These are phyloP conservation scores for Serripes groenlandicus DNA, from an alignment of 2,888 invertebrate genomes.

Conservation along the genomic window DNA sequence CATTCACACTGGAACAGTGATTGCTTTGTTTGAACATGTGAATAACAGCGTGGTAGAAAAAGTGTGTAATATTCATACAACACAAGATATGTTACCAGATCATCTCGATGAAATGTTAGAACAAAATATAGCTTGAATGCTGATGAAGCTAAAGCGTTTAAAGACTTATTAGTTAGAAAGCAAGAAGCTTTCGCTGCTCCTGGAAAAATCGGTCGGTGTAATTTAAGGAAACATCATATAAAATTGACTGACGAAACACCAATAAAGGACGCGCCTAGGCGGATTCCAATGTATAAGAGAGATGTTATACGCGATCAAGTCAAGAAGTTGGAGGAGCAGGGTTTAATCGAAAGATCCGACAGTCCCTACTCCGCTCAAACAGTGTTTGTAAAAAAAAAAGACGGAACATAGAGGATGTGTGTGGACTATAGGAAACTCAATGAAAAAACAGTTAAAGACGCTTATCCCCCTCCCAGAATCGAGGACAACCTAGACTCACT, in stretches of 20 bases:
- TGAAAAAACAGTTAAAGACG: not conserved
- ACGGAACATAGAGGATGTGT: constrained; percentile 35
- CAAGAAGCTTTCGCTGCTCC: too few relatives aligned
- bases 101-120: too few relatives aligned
- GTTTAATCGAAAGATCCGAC: constrained; percentile 30
- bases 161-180: too few relatives aligned
- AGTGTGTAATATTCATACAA: too few relatives aligned
- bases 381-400: constrained; percentile 35
- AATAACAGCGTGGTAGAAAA: too few relatives aligned
- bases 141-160: too few relatives aligned
- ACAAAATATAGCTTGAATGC: too few relatives aligned
- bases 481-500: constrained; percentile 40
- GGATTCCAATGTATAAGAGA: constrained; percentile 19
- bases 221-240: constrained; percentile 26
- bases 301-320: constrained; percentile 2
- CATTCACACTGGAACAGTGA: too few relatives aligned
- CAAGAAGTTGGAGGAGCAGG: constrained; percentile 33
- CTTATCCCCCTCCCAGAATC: constrained; percentile 25
- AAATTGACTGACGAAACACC: constrained; percentile 24
- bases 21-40: too few relatives aligned
- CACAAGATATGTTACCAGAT: too few relatives aligned
- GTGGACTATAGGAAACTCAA: constrained; percentile 33
- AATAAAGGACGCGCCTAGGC: not conserved
- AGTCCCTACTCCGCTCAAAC: constrained; percentile 26
- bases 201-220: constrained; percentile 30